Conservation (phyloP, 2,113 vertebrate genomes). For the Cyphomyrus discorhynchus region DNA sequence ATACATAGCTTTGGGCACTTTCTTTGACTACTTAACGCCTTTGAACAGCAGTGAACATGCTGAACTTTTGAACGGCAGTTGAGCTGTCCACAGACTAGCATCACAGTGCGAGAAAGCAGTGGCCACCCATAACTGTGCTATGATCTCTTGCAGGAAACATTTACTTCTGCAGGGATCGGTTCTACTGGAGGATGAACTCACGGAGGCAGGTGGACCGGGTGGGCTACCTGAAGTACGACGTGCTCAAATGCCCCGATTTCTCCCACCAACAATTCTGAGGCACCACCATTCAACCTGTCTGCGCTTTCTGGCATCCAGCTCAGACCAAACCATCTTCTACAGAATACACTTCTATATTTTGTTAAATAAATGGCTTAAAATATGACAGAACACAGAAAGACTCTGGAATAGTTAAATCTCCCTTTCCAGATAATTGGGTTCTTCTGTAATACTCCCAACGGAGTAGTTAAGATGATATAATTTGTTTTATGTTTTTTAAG, state of each 20-base stretch:
- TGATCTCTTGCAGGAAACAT: slow-evolving; percentile 51
- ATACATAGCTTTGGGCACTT: neutral
- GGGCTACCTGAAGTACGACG: slow-evolving; percentile 68
- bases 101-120: neutral
- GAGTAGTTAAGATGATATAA: neutral
- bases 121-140: neutral
- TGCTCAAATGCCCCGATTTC: slow-evolving; percentile 62
- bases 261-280: slow-evolving; percentile 34
- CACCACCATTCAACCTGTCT: neutral
- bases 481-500: neutral
- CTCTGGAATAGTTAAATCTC: neutral
- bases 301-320: neutral
- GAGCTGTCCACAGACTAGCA: neutral
- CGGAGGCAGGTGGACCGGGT: slow-evolving; percentile 62
- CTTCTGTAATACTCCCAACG: neutral
- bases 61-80: neutral
- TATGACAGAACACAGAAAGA: neutral
- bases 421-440: neutral
- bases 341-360: neutral
- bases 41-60: neutral
- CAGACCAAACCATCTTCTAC: neutral
- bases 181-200: slow-evolving; percentile 73
- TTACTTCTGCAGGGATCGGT: slow-evolving; percentile 70
- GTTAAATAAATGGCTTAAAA: neutral
- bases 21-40: neutral